Percentiles rank a stretch among this genome's conserved stretches.
Evolutionary conservation across 2,888 invertebrate species (phyloP).

Genomic region (Willowsia nigromaculata): DNA sequence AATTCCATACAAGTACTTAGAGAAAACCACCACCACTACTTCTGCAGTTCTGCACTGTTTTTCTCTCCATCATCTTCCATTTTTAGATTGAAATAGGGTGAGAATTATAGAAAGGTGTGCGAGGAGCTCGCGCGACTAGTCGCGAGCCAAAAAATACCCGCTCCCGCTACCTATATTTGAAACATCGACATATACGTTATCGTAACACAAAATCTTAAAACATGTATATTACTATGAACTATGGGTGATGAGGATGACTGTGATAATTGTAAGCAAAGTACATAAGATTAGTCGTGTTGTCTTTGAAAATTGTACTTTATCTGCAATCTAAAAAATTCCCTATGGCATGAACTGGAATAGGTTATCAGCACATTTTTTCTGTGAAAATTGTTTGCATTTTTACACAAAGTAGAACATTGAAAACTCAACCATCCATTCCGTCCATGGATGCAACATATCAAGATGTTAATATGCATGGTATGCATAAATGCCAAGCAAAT

Average conservation of each 20-base stretch:
- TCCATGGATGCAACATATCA: not conserved
- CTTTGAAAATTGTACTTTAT: not conserved
- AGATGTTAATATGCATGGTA: not conserved
- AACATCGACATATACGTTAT: not conserved
- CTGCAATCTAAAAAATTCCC: conserved; percentile 50
- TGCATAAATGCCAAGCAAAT: not conserved
- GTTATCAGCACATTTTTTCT: not conserved
- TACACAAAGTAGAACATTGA: not conserved
- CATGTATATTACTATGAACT: too few species aligned
- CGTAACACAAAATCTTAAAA: not conserved
- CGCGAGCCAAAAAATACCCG: conserved; percentile 76
- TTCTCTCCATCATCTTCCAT: conserved; percentile 45
- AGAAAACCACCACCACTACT: not conserved
- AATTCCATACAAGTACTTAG: not conserved
- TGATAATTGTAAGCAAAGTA: too few species aligned
- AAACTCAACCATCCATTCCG: not conserved
- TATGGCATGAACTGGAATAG: conserved; percentile 14
- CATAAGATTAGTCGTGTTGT: not conserved
- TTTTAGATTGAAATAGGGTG: conserved; percentile 49
- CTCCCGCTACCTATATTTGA: conserved; percentile 24
- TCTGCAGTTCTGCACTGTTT: too few species aligned
- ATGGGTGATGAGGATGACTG: too few species aligned
- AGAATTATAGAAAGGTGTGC: conserved; percentile 77
- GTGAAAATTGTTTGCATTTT: conserved; percentile 30
- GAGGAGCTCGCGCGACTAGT: conserved; percentile 77